Evolutionary conservation across 1,140 invertebrate species (phyloP), one percentile per base, ranked within the genome.

Genomic region (Armadillidium nasatum): DNA sequence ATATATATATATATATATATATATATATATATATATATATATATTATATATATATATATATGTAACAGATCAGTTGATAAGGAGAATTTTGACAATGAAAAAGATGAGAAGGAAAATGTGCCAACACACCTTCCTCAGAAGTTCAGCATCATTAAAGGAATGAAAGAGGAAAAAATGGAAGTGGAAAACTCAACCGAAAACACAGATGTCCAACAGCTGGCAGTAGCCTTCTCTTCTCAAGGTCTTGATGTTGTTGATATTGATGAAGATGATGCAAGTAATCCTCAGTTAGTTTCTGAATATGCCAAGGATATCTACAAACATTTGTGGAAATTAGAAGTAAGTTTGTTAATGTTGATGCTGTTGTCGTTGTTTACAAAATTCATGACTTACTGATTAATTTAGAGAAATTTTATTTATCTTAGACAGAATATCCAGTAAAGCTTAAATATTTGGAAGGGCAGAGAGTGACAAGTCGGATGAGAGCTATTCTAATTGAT

Each of bases 401-500:
- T n/a, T n/a, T n/a, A n/a, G n/a, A n/a, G n/a, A n/a, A n/a, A n/a
- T 66, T 74, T 73, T 69, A 13, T 77, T 46, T 82, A 21, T 78
- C 66, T 44, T 74, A 88, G 87, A 77, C 82, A 66, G 87, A 89
- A 77, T 90, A 87, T 85, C 85, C 87, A 13, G 87, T 94, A 72
- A 83, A 85, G 68, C 82, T 85, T 60, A 87, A 89, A 80, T 91
- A 89, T 84, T 85, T 94, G 66, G 86, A 87, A 46, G 88, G 87
- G 45, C 89, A 92, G 81, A 82, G 85, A 76, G 88, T 95, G 0
- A 92, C 90, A 19, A 87, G 90, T 0, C 91, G 90, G 82, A 98
- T 98, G 95, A 89, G 97, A 76, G 86, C 90, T 9, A 91, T 96
- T 50, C 86, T 96, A 0, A 87, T 98, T 78, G 94, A 98, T 84